Base-by-base conservation (phyloP, 2,113 vertebrate species). In the Oxygymnocypris stewartii region DNA sequence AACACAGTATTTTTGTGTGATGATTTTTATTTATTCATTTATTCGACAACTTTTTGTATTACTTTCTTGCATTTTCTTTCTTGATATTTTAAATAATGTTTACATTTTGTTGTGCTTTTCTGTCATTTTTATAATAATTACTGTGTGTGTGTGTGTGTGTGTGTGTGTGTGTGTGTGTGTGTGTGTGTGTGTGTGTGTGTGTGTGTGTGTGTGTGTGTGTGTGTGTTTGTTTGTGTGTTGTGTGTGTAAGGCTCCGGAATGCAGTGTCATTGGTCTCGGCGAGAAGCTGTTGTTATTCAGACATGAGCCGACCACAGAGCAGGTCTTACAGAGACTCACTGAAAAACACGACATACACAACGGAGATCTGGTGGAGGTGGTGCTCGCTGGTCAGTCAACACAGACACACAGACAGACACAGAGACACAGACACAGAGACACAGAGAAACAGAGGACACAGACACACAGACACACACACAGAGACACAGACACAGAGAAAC, bases 331-430 rank as follows among this genome's bases (percentile, higher is more conserved):
- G 1, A 89, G 90, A 23, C 90, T 95, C 63, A 88, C 83, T 0
- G 89, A 91, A 1, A 9, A 54, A 0, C 91, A 94, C 25, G 59
- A 89, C 75, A 88, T 95, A 82, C 92, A 80, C 40, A 87, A 94
- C 0, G 94, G 94, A 18, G 94, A 95, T 87, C 92, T 94, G 59
- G 89, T 95, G 44, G 94, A 95, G 85, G 92, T 95, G 90, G 86
- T 95, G 73, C 49, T 95, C 76, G 83, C 94, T 90, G 93, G 94
- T 95, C 75, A 86, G 90, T 84, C 3, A 31, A 25, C 59, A n/a
- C 47, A 40, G 28, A 77, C 59, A 28, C 18, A 84, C 28, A 14
- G 37, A 67, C 23, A 63, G 20, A 16, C 23, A n/a, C 65, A 31
- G 6, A 54, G 25, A 31, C 5, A 49, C 31, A 31, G 28, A 31